A percentile compares a stretch with the other conserved stretches of the same genome.
Evolutionary conservation across 2,113 vertebrate species (phyloP).

Genomic region (Herpailurus yagouaroundi): DNA sequence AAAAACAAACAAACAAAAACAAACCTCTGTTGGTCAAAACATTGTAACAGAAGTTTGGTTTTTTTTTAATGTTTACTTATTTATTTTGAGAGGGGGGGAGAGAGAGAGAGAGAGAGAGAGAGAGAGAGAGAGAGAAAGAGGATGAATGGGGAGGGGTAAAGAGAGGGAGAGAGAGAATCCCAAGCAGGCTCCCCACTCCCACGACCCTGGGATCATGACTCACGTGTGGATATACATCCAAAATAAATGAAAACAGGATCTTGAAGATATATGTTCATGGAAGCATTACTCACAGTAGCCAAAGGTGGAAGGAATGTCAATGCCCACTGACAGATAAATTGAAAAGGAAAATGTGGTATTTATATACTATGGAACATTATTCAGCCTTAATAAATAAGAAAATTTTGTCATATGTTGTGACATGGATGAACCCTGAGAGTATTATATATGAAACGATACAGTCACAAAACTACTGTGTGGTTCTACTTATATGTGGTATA

Average conservation of each 20-base stretch:
- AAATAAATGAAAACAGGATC: background rate
- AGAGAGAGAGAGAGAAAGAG: too few species aligned
- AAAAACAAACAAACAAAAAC: background rate
- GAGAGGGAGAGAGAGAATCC: too few species aligned
- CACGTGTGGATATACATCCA: background rate
- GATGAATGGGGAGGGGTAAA: too few species aligned
- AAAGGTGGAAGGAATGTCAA: background rate
- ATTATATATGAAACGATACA: background rate
- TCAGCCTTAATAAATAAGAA: background rate
- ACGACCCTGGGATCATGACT: too few species aligned
- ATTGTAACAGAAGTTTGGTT: background rate
- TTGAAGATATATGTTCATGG: background rate
- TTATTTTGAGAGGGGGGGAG: too few species aligned
- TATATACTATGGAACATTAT: background rate
- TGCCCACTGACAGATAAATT: background rate
- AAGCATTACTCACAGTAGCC: background rate
- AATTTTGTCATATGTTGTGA: background rate
- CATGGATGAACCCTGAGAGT: background rate
- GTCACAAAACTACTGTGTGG: background rate
- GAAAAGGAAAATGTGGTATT: background rate
- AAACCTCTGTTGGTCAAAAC: background rate
- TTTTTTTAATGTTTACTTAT: too few species aligned
- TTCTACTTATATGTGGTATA: background rate
- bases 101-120: too few species aligned
- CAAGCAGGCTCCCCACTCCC: too few species aligned